Conservation (phyloP, 2,113 vertebrate genomes). For the Choloepus hoffmanni region DNA sequence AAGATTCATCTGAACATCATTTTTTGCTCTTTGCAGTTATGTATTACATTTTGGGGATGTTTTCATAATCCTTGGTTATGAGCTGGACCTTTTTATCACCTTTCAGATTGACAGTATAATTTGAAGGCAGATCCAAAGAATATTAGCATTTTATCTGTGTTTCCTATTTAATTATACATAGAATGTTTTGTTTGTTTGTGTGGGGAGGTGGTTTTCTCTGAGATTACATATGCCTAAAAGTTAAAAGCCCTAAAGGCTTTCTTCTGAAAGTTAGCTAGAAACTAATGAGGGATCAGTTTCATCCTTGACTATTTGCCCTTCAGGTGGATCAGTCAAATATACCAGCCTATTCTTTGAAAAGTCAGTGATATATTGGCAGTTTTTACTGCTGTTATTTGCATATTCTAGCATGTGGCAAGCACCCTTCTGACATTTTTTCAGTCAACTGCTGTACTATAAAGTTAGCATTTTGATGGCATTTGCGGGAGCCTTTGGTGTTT, state of each 20-base stretch:
- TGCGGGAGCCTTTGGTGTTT: neutral
- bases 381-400: neutral
- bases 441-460: neutral
- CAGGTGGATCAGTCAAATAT: neutral
- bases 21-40: neutral
- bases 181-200: neutral
- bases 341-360: neutral
- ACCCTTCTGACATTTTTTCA: neutral
- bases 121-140: conserved; percentile 14
- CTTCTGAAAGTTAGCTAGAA: conserved; percentile 31
- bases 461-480: conserved; percentile 38
- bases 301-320: neutral
- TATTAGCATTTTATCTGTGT: conserved; percentile 21
- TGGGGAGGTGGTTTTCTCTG: neutral
- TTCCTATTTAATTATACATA: neutral
- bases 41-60: neutral
- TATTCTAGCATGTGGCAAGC: conserved; percentile 4
- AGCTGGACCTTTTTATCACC: neutral
- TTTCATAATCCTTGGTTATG: conserved; percentile 9
- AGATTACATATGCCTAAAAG: neutral
- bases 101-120: conserved; percentile 16
- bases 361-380: neutral
- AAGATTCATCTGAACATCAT: neutral
- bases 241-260: neutral
- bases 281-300: neutral